Conservation (phyloP, 2,113 vertebrate genomes). For the Felis chaus region DNA sequence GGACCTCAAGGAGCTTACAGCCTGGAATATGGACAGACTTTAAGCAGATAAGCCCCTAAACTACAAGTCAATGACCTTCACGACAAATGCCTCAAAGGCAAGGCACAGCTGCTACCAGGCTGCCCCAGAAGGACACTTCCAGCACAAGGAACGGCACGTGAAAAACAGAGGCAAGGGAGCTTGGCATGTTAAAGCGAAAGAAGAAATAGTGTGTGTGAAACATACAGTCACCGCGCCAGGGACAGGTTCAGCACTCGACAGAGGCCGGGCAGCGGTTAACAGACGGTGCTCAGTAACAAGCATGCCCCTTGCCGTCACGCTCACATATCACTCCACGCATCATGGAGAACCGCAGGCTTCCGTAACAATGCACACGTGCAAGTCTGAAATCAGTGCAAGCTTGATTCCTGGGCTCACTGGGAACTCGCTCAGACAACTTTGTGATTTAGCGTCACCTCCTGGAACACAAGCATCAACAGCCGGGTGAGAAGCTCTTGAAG, state of each 20-base stretch:
- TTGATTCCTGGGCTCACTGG: not conserved
- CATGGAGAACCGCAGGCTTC: accelerated
- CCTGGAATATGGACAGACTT: not conserved
- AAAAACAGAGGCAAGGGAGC: not conserved
- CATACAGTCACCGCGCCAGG: accelerated
- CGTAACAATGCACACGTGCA: too few relatives aligned
- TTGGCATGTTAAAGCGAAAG: not conserved
- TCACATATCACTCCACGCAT: not conserved
- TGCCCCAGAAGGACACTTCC: not conserved
- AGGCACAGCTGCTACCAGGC: not conserved
- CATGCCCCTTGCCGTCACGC: accelerated
- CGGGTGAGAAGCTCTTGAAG: not conserved
- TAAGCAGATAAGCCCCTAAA: not conserved
- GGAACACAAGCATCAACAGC: not conserved
- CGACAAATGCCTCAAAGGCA: not conserved
- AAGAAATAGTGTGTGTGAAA: too few relatives aligned
- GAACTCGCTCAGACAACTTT: not conserved
- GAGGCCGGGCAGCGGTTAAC: accelerated
- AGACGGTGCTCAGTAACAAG: not conserved
- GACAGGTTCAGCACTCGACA: not conserved
- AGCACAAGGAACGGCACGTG: not conserved
- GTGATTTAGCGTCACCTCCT: not conserved
- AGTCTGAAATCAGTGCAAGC: accelerated
- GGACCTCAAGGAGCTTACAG: not conserved
- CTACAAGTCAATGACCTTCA: not conserved